Evolutionary conservation across 2,888 invertebrate species (phyloP), one percentile per base, ranked within the genome.

Genomic region (Phaonia tiefii): DNA sequence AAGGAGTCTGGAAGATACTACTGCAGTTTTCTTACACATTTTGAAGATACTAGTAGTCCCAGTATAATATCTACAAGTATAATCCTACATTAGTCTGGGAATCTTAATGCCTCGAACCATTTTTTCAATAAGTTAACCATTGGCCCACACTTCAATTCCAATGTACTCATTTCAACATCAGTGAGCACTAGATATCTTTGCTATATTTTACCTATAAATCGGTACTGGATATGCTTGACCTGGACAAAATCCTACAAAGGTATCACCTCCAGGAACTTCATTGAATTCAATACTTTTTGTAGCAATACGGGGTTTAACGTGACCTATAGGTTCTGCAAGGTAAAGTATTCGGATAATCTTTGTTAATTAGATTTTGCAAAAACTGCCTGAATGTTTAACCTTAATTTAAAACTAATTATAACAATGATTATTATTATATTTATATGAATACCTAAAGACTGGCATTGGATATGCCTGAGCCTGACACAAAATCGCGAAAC

Each of bases 401-500:
- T 56, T 1, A 31, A 37, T 1, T n/a, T 11, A 51, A 37, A 39
- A 25, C 20, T 20, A 15, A 2, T 17, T 20, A 11, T 54, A 60
- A 37, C 44, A n/a, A 7, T 44, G 2, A n/a, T 44, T 44, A 2
- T 44, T 44, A 2, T 44, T 44, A 5, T 44, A 11, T 44, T n/a
- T 13, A 22, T 46, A 22, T 39, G 60, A 22, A 78, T 93, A 95
- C 95, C 95, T 95, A 93, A 94, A 95, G 72, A 91, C 90, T 81
- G 95, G 95, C 88, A 94, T 93, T 79, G 95, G 95, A 91, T 93
- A 95, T 80, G 94, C 94, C 92, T 96, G 95, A 87, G 94, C 93
- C 85, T 94, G 93, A 90, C 95, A 96, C 86, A 95, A 92, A 85
- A 94, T 92, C 79, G 94, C 93, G 85, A 94, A 93, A 85, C 91